Percentiles rank a stretch among this genome's conserved stretches.
Conservation (phyloP, 2,113 vertebrate species). For the Pollimyrus isidori region DNA sequence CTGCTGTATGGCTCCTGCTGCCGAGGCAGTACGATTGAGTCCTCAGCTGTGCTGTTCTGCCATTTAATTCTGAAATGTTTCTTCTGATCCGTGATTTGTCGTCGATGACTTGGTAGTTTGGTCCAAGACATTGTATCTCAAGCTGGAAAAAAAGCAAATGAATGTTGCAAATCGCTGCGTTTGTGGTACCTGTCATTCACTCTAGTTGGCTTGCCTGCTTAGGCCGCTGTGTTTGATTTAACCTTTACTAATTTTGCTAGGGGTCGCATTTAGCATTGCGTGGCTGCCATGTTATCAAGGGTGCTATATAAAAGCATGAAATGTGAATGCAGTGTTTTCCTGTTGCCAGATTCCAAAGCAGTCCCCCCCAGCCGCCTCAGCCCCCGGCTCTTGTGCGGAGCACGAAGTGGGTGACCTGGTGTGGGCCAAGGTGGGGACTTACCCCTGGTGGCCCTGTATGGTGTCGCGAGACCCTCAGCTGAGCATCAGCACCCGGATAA, state of each 20-base stretch:
- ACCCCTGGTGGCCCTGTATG: slow-evolving; percentile 99
- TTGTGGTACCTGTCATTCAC: not conserved
- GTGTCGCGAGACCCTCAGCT: slow-evolving; percentile 94
- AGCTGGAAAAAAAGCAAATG: not conserved
- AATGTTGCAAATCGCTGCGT: not conserved
- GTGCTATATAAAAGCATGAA: not conserved
- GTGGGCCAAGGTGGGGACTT: slow-evolving; percentile 97
- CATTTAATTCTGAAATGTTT: not conserved
- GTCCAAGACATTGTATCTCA: not conserved
- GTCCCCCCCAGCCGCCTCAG: slow-evolving; percentile 64
- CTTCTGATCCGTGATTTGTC: not conserved
- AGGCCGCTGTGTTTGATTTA: not conserved
- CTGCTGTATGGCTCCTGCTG: not conserved
- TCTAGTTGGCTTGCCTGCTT: not conserved
- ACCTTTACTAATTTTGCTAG: not conserved
- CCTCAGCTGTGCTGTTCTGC: not conserved
- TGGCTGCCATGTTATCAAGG: not conserved
- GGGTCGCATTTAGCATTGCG: not conserved
- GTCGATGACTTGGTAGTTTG: not conserved
- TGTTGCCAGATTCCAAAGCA: slow-evolving; percentile 58
- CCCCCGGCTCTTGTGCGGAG: slow-evolving; percentile 59
- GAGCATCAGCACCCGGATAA: slow-evolving; percentile 92
- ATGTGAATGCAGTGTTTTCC: not conserved
- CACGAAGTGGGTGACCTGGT: slow-evolving; percentile 94
- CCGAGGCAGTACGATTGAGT: not conserved